A percentile compares a stretch with the other conserved stretches of the same genome.
These are phyloP conservation scores for Agrilus cyanescens DNA, from an alignment of 2,888 invertebrate species.

Conservation along the genomic window DNA sequence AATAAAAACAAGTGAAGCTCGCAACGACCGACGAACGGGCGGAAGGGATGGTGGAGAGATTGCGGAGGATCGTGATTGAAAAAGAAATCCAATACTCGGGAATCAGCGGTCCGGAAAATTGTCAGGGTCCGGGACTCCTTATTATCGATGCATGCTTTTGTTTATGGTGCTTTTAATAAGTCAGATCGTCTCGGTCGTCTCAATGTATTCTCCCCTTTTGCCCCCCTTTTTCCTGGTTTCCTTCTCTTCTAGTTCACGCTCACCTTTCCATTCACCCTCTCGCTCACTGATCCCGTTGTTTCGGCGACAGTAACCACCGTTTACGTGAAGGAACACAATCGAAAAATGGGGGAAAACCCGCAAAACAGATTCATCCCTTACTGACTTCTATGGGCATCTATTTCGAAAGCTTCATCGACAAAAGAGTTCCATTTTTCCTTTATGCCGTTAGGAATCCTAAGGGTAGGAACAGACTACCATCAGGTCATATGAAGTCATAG, in stretches of 20 bases:
- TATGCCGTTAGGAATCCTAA: too few species aligned
- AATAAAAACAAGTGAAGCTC: constrained; percentile 35
- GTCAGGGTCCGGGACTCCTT: constrained; percentile 25
- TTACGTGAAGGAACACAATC: too few species aligned
- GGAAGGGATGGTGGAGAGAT: constrained; percentile 12
- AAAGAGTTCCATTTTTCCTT: too few species aligned
- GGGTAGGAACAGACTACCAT: too few species aligned
- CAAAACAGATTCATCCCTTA: too few species aligned
- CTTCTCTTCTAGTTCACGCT: not conserved
- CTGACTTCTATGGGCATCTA: too few species aligned
- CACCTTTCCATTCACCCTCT: too few species aligned
- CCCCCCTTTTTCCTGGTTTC: not conserved
- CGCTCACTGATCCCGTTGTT: too few species aligned
- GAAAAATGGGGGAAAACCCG: too few species aligned
- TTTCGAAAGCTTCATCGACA: too few species aligned
- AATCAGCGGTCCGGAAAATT: constrained; percentile 26
- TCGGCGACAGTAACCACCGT: too few species aligned
- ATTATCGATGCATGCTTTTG: constrained; percentile 27
- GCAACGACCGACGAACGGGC: constrained; percentile 11
- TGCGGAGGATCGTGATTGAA: constrained; percentile 26
- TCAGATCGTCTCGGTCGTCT: constrained; percentile 14
- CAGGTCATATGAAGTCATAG: too few species aligned
- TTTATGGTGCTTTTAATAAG: constrained; percentile 21
- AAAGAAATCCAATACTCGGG: constrained; percentile 28
- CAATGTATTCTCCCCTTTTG: constrained; percentile 2